phyloP scores from a whole-genome alignment of 2,888 invertebrate genomes.

The Steromphala cineraria region DNA sequence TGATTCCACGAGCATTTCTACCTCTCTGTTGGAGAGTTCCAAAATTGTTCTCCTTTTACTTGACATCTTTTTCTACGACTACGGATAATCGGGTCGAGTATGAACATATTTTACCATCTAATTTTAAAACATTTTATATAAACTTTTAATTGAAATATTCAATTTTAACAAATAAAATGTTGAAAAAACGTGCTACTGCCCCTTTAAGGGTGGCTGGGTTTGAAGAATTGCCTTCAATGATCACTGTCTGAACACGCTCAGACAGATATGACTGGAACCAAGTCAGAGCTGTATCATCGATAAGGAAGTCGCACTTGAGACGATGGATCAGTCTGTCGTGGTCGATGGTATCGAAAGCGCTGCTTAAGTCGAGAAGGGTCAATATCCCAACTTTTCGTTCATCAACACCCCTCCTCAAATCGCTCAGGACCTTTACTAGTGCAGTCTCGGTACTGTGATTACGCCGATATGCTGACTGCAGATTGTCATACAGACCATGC shows the following conservation, averaged over 20 bases:
- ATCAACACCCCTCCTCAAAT: neutral
- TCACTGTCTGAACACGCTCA: neutral
- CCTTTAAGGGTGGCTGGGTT: neutral
- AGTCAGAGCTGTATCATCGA: neutral
- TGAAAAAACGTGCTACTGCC: no score
- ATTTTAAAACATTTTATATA: no score
- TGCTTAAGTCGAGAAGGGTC: neutral
- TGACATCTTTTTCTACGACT: no score
- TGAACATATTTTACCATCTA: no score
- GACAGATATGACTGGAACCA: conserved; percentile 16
- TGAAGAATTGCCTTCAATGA: neutral
- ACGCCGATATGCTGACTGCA: neutral
- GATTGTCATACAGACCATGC: neutral
- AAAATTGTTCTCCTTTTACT: no score
- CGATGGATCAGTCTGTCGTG: neutral
- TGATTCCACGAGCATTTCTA: no score
- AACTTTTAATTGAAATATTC: no score
- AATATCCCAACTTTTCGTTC: neutral
- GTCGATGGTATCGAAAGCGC: neutral
- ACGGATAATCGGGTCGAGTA: no score
- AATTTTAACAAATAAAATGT: no score
- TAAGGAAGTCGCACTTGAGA: neutral
- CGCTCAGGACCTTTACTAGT: neutral
- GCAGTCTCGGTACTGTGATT: neutral
- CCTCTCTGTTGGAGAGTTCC: no score